phyloP scores from a whole-genome alignment of 2,113 vertebrate species.

The Lepus americanus region DNA sequence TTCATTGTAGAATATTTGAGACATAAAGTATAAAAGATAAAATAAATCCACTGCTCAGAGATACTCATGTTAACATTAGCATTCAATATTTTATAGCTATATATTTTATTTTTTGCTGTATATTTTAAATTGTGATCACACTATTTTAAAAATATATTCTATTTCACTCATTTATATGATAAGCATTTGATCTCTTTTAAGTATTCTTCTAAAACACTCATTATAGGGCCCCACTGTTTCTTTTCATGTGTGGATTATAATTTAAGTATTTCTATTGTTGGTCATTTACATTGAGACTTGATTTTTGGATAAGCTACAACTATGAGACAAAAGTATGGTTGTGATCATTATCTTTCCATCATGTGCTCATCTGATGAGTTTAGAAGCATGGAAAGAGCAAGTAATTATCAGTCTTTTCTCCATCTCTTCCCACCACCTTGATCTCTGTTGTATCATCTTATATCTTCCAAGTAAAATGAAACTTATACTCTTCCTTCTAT shows the following conservation, averaged over 20 bases:
- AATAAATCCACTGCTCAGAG: not conserved
- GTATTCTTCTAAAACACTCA: not conserved
- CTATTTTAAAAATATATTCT: not conserved
- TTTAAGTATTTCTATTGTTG: conserved; percentile 55
- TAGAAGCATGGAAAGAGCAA: conserved; percentile 14
- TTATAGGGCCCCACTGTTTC: not conserved
- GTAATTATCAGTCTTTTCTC: not conserved
- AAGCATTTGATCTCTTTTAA: conserved; percentile 12
- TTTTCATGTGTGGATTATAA: not conserved
- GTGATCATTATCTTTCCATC: conserved; percentile 55
- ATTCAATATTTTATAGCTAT: not conserved
- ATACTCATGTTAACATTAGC: not conserved
- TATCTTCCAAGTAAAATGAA: conserved; percentile 61
- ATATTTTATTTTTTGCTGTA: conserved; percentile 31
- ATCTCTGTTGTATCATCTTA: conserved; percentile 42
- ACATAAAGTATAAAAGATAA: conserved; percentile 31
- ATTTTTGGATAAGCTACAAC: conserved; percentile 51
- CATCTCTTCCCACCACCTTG: not conserved
- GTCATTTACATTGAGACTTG: conserved; percentile 29
- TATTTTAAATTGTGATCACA: conserved; percentile 49
- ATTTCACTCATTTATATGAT: conserved; percentile 40
- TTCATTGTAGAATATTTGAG: conserved; percentile 18
- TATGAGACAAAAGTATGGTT: conserved; percentile 1
- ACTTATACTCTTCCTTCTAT: conserved; percentile 46
- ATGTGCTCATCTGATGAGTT: conserved; percentile 59